These are phyloP conservation scores for Callopanchax toddi DNA, from an alignment of 2,113 vertebrate genomes.

Conservation along the genomic window DNA sequence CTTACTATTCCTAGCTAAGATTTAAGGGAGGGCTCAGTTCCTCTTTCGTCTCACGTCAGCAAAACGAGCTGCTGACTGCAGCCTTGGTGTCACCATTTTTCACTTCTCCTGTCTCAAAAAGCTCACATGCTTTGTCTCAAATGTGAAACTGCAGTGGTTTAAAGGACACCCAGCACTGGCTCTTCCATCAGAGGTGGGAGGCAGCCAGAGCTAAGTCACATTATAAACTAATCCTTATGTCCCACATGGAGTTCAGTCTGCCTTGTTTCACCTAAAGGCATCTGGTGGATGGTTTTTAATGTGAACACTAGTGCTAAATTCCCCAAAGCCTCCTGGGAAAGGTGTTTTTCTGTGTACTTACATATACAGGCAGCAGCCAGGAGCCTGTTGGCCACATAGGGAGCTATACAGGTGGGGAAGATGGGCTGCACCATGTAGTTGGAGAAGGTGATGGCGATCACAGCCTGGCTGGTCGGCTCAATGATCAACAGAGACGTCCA, in stretches of 20 bases:
- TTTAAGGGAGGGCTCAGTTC: conserved; percentile 30
- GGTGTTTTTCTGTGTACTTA: conserved; percentile 71
- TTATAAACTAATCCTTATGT: no score
- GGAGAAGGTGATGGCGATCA: conserved; percentile 94
- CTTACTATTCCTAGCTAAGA: background rate
- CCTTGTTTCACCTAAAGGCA: no score
- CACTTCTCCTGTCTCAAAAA: conserved; percentile 54
- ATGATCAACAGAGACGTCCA: conserved; percentile 94
- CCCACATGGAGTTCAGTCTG: no score
- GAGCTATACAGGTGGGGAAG: conserved; percentile 86
- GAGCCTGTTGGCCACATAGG: conserved; percentile 85
- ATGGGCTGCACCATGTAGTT: conserved; percentile 93
- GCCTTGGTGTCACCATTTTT: conserved; percentile 39
- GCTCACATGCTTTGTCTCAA: conserved; percentile 28
- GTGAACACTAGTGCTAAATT: no score
- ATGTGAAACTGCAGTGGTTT: background rate
- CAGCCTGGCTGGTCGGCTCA: conserved; percentile 91
- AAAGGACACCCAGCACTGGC: no score
- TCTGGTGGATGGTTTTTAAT: no score
- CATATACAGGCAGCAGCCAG: conserved; percentile 90
- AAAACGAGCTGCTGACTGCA: conserved; percentile 35
- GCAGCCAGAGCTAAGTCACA: no score
- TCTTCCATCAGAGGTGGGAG: no score
- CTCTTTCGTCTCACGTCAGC: conserved; percentile 36
- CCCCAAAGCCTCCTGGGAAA: no score